Conservation (phyloP, 2,797 vertebrate genomes). For the Martes flavigula region DNA sequence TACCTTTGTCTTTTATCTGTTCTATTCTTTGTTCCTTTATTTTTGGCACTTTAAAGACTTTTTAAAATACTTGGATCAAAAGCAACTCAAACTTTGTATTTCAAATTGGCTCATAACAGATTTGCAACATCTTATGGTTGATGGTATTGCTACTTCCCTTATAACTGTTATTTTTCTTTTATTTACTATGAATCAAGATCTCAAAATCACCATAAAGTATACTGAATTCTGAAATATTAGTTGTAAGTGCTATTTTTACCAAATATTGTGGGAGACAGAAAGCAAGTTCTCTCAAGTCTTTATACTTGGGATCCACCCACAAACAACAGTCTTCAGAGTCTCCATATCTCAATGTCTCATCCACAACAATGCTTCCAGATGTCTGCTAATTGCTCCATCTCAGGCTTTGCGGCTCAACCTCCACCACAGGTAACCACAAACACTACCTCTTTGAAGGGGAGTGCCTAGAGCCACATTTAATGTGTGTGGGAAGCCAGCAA, state of each 20-base stretch:
- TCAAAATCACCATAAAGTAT: conserved; percentile 12
- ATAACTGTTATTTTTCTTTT: not conserved
- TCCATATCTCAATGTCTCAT: not conserved
- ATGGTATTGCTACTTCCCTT: not conserved
- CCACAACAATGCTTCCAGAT: not conserved
- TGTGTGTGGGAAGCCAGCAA: not conserved
- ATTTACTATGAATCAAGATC: conserved; percentile 6
- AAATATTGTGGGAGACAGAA: not conserved
- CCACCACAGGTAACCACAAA: not conserved
- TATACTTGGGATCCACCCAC: not conserved
- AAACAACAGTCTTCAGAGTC: not conserved
- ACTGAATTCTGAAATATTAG: not conserved
- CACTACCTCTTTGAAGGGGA: not conserved
- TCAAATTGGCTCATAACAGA: conserved; percentile 13
- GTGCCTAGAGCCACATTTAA: not conserved
- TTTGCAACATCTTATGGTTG: conserved; percentile 7
- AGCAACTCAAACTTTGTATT: not conserved
- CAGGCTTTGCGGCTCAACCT: not conserved
- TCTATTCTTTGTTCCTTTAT: not conserved
- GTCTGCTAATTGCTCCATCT: not conserved
- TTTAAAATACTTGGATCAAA: conserved; percentile 1
- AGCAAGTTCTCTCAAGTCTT: conserved; percentile 24
- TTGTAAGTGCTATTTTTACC: conserved; percentile 22
- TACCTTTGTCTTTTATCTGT: not conserved
- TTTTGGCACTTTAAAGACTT: conserved; percentile 9